These are phyloP conservation scores for Stenopsyche tienmushanensis DNA, from an alignment of 1,140 invertebrate genomes.

Conservation along the genomic window DNA sequence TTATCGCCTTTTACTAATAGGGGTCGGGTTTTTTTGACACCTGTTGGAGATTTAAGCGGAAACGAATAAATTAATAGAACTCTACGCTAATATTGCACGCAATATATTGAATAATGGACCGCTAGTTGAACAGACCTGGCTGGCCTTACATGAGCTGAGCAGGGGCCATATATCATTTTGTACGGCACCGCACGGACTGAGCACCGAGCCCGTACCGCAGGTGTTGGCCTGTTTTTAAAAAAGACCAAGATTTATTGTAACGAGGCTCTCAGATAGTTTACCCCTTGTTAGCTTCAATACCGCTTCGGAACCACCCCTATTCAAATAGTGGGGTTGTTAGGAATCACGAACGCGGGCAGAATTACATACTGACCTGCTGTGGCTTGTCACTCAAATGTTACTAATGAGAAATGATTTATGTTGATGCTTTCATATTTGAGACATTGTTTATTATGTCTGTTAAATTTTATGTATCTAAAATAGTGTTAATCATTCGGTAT, in stretches of 20 bases:
- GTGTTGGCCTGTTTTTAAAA: constrained; percentile 29
- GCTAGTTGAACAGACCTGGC: too few relatives aligned
- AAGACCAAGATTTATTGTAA: constrained; percentile 31
- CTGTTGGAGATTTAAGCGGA: background rate
- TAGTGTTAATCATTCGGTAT: too few relatives aligned
- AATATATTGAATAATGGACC: constrained; percentile 21
- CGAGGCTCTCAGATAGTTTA: constrained; percentile 22
- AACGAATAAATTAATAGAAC: background rate
- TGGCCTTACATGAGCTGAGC: constrained; percentile 14
- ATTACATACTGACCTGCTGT: background rate
- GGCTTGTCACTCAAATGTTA: background rate
- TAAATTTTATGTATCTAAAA: too few relatives aligned
- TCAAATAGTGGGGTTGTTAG: background rate
- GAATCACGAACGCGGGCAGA: background rate
- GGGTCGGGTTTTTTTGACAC: background rate
- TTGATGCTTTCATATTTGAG: too few relatives aligned
- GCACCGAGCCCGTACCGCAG: constrained; percentile 18
- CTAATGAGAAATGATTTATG: too few relatives aligned
- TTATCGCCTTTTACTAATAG: background rate
- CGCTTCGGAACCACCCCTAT: background rate
- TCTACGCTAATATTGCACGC: background rate
- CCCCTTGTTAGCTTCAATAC: constrained; percentile 19
- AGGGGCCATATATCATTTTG: constrained; percentile 26
- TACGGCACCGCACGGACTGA: constrained; percentile 18
- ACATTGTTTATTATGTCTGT: too few relatives aligned